Evolutionary conservation across 2,888 invertebrate genomes (phyloP), one percentile per base, ranked within the genome.

Genomic region (Dicyrtomina minuta): DNA sequence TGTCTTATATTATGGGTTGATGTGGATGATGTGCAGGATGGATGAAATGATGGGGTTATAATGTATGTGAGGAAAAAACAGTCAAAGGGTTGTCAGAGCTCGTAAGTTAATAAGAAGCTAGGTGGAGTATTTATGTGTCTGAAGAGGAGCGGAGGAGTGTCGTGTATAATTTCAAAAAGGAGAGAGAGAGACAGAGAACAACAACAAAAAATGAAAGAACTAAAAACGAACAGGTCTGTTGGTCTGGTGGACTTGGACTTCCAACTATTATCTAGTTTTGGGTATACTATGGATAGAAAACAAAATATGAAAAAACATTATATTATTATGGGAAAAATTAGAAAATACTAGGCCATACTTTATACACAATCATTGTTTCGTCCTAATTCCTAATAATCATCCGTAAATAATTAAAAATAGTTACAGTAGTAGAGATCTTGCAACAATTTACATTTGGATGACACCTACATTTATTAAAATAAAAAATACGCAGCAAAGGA

Each of bases 31-130:
- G 33, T 33, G 33, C 33, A 33, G 33, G 33, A 33, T 33, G 33
- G 58, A 39, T 15, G 20, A 26, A 58, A 17, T 26, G 27, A 4
- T 39, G 39, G 58, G 41, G 58, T 58, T 39, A 58, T 41, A 58
- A 58, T 58, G 39, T 58, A 58, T 58, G 58, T 58, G 41, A 41
- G 44, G 41, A 43, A 59, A 59, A 61, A 62, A 62, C 49, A 62
- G 44, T 49, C 46, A 62, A 62, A 62, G 62, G 61, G 62, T 62
- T 62, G 62, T 62, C 62, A 62, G 62, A 44, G 5, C 62, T 49
- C 62, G 62, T 27, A 62, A 62, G 62, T 27, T 62, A 62, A 62
- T 62, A 62, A 62, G 49, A 62, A 62, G 44, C 62, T 62, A 62
- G 62, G 49, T 62, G 49, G 62, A 62, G 46, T 62, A 62, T 62